A percentile compares a stretch with the other conserved stretches of the same genome.
Conservation (phyloP, 2,888 invertebrate species). For the Ornithoptera alexandrae region DNA sequence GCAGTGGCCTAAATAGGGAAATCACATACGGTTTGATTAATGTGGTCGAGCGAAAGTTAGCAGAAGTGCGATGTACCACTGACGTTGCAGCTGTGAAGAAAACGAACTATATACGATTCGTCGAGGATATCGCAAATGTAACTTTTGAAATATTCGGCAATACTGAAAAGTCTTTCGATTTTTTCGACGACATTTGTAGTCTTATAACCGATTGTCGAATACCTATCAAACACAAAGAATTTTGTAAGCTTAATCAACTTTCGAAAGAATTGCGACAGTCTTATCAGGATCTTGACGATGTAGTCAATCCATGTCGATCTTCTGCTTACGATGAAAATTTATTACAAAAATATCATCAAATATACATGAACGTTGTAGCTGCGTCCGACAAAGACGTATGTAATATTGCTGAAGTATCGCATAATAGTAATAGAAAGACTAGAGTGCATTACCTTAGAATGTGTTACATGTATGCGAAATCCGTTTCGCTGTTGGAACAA, state of each 20-base stretch:
- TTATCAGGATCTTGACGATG: conserved; percentile 70
- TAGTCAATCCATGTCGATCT: conserved; percentile 49
- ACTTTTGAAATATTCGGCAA: conserved; percentile 74
- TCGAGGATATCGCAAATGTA: conserved; percentile 73
- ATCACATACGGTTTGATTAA: conserved; percentile 75
- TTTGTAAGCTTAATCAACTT: conserved; percentile 70
- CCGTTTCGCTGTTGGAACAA: conserved; percentile 74
- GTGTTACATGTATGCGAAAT: conserved; percentile 80
- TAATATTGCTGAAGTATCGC: conserved; percentile 63
- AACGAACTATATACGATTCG: conserved; percentile 70
- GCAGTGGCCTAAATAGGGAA: conserved; percentile 73
- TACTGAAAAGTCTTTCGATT: conserved; percentile 68
- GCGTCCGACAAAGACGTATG: conserved; percentile 73
- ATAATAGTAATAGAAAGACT: conserved; percentile 60
- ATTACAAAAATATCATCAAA: conserved; percentile 70
- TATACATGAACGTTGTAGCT: conserved; percentile 73
- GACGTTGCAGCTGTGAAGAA: conserved; percentile 69
- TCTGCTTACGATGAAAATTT: conserved; percentile 54
- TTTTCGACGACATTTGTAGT: conserved; percentile 67
- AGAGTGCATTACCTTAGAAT: conserved; percentile 74
- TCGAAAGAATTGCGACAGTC: conserved; percentile 70
- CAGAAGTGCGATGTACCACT: conserved; percentile 67
- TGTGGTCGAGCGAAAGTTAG: conserved; percentile 72
- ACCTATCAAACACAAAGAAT: conserved; percentile 73
- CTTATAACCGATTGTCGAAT: conserved; percentile 69